Evolutionary conservation across 2,888 invertebrate species (phyloP).

Genomic region (Tetranychus piercei): DNA sequence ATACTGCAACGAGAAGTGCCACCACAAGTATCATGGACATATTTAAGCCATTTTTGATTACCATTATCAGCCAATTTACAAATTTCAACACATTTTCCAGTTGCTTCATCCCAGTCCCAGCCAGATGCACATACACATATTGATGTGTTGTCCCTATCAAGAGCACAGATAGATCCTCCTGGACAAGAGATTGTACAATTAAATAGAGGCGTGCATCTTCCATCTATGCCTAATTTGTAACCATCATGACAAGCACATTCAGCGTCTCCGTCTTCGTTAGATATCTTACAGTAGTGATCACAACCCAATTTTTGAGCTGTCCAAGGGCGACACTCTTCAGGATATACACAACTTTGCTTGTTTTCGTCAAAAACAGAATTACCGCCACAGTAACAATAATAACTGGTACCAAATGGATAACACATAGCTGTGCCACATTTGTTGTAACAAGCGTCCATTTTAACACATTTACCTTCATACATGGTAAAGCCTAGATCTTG

Average conservation of each 20-base stretch:
- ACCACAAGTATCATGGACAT: background rate
- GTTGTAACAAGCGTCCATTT: background rate
- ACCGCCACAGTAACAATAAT: background rate
- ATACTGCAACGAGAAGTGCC: background rate
- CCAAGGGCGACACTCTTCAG: background rate
- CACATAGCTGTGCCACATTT: background rate
- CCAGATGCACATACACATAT: background rate
- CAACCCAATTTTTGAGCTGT: background rate
- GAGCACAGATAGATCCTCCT: background rate
- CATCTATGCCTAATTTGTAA: background rate
- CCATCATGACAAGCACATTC: background rate
- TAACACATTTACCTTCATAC: background rate
- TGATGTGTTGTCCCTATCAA: background rate
- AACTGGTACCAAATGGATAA: background rate
- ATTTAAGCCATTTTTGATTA: background rate
- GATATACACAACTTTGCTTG: background rate
- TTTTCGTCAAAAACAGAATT: background rate
- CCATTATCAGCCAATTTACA: background rate
- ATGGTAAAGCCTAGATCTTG: background rate
- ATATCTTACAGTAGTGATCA: background rate
- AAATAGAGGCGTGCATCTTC: background rate
- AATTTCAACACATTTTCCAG: background rate
- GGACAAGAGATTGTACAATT: background rate
- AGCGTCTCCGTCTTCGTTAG: background rate
- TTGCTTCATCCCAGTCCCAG: background rate